A percentile compares a stretch with the other conserved stretches of the same genome.
Evolutionary conservation across 2,888 invertebrate genomes (phyloP).

Genomic region (Acholoe squamosa): DNA sequence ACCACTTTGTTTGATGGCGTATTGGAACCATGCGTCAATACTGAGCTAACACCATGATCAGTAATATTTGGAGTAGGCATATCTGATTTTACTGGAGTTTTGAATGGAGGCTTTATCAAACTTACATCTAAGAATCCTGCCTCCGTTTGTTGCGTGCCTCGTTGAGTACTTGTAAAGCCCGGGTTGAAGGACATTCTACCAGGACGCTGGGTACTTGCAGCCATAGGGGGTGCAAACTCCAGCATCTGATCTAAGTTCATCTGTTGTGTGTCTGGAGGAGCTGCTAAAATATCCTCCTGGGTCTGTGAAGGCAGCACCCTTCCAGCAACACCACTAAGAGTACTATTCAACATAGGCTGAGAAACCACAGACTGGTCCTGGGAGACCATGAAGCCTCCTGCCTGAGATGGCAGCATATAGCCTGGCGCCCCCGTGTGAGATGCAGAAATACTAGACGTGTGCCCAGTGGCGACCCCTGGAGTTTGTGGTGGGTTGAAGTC

Average conservation of each 20-base stretch:
- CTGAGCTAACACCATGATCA: too few species aligned
- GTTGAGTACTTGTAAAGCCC: conserved; percentile 16
- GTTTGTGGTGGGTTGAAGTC: background rate
- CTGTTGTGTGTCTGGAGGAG: background rate
- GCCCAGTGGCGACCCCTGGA: background rate
- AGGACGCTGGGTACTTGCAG: background rate
- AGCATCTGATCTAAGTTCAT: conserved; percentile 33
- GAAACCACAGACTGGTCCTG: background rate
- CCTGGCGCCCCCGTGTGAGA: background rate
- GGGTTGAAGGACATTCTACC: background rate
- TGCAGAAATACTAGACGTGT: background rate
- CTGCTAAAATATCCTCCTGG: background rate
- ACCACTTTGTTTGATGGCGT: background rate
- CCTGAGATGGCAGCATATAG: conserved; percentile 24
- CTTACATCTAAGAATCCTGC: background rate
- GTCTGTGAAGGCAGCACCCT: background rate
- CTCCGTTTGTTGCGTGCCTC: background rate
- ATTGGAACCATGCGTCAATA: background rate
- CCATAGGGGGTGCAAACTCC: conserved; percentile 15
- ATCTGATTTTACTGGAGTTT: background rate
- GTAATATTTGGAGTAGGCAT: too few species aligned
- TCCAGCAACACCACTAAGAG: background rate
- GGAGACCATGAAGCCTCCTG: conserved; percentile 22
- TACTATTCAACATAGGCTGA: background rate
- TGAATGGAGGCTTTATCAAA: background rate